Evolutionary conservation across 2,888 invertebrate genomes (phyloP).

Genomic region (Hypercompe scribonia): DNA sequence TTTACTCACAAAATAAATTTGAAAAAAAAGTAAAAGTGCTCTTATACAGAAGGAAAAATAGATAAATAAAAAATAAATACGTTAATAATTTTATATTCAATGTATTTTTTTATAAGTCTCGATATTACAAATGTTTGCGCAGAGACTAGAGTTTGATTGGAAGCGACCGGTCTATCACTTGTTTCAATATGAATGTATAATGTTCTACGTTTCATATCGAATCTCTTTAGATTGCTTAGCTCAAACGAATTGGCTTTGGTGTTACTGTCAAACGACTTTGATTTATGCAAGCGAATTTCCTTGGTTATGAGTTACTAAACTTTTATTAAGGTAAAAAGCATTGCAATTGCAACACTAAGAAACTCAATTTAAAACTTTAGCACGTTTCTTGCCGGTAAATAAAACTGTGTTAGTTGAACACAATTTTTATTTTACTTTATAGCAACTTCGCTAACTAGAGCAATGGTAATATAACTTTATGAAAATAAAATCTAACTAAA

Average conservation of each 20-base stretch:
- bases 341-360: too few relatives aligned
- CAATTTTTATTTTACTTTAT: too few relatives aligned
- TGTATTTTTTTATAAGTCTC: conserved; percentile 1
- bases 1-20: not conserved
- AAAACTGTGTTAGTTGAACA: too few relatives aligned
- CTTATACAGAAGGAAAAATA: not conserved
- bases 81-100: not conserved
- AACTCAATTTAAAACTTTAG: not conserved
- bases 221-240: not conserved
- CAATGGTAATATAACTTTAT: not conserved
- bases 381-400: not conserved
- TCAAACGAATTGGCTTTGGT: not conserved
- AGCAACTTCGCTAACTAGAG: not conserved
- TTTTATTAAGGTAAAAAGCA: too few relatives aligned
- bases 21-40: not conserved
- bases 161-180: not conserved
- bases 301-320: too few relatives aligned
- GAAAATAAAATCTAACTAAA: not conserved
- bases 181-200: not conserved
- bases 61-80: not conserved
- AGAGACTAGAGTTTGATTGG: not conserved
- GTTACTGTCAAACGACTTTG: not conserved
- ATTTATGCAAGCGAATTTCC: not conserved
- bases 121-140: not conserved
- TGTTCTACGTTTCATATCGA: not conserved